Evolutionary conservation across 2,888 invertebrate species (phyloP).

Genomic region (Drosophila nr. perissopoda): DNA sequence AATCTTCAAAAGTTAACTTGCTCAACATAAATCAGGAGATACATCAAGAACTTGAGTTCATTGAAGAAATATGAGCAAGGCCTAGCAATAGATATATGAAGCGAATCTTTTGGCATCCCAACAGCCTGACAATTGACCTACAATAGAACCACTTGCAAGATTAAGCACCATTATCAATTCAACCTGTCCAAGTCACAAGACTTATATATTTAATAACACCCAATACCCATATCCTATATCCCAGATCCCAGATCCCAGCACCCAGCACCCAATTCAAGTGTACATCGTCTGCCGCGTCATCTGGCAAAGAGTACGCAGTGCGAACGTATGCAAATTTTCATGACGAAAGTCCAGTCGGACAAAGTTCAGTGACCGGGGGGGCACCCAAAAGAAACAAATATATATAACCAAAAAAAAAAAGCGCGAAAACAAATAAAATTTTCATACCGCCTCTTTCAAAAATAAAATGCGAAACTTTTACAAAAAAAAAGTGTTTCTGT

Average conservation of each 20-base stretch:
- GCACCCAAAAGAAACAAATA: slow-evolving; percentile 36
- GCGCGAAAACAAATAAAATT: slow-evolving; percentile 61
- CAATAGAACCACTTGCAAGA: too few relatives aligned
- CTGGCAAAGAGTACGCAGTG: slow-evolving; percentile 12
- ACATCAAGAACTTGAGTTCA: neutral
- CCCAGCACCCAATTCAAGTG: slow-evolving; percentile 6
- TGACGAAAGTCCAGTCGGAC: slow-evolving; percentile 81
- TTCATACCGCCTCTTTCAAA: slow-evolving; percentile 68
- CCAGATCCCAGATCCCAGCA: neutral
- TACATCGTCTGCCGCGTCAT: slow-evolving; percentile 48
- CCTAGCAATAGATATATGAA: neutral
- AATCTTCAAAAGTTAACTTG: neutral
- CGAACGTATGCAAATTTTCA: slow-evolving; percentile 70
- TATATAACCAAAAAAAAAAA: slow-evolving; percentile 7
- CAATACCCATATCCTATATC: neutral
- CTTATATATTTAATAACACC: neutral
- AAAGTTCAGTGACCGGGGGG: slow-evolving; percentile 73
- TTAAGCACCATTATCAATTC: fast-evolving
- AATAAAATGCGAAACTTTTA: slow-evolving; percentile 78
- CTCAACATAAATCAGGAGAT: neutral
- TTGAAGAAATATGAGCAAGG: neutral
- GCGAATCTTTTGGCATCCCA: neutral
- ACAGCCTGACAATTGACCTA: neutral
- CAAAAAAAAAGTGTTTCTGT: slow-evolving; percentile 42
- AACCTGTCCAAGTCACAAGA: neutral